Evolutionary conservation across 2,888 invertebrate species (phyloP).

Genomic region (Ophioninae sp.): DNA sequence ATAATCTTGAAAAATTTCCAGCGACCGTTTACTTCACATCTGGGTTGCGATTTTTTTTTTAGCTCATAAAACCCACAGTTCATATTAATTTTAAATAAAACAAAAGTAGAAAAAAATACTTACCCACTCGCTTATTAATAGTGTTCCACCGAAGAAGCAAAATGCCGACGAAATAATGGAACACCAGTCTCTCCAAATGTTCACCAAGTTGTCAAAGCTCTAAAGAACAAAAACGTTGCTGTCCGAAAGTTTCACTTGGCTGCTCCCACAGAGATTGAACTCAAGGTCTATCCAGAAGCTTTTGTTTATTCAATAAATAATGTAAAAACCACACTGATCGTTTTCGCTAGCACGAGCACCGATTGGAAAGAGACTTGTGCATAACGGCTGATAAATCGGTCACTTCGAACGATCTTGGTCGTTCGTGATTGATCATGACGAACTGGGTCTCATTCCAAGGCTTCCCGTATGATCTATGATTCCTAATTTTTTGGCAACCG

Average conservation of each 20-base stretch:
- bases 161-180: not conserved
- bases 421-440: conserved; percentile 60
- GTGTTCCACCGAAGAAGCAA: not conserved
- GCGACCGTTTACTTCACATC: not conserved
- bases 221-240: not conserved
- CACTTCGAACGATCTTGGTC: conserved; percentile 47
- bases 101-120: not conserved
- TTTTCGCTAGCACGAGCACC: not conserved
- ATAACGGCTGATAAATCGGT: conserved; percentile 31
- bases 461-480: conserved; percentile 72
- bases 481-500: conserved; percentile 71
- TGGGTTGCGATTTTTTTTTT: not conserved
- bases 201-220: conserved; percentile 1
- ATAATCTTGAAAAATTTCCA: not conserved
- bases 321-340: conserved; percentile 15
- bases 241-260: not conserved
- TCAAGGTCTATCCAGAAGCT: not conserved
- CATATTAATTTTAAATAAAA: not conserved
- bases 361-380: not conserved
- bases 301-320: not conserved
- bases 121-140: not conserved
- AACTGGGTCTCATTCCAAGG: conserved; percentile 57
- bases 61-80: too few species aligned
- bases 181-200: not conserved
- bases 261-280: not conserved